Evolutionary conservation across 2,113 vertebrate genomes (phyloP), one percentile per base, ranked within the genome.

Genomic region (Hypomesus transpacificus): DNA sequence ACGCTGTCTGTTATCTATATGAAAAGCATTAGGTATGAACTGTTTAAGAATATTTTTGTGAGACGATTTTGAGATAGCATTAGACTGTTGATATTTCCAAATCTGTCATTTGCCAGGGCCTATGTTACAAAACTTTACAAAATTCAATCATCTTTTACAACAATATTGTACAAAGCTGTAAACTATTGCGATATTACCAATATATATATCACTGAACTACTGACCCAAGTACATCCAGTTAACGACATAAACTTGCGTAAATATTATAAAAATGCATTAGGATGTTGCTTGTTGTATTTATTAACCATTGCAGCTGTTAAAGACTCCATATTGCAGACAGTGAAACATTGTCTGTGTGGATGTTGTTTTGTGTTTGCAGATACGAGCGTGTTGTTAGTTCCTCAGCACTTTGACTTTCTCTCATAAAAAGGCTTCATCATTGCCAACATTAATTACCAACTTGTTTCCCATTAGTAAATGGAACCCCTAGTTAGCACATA

Each of bases 381-480:
- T 4, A 14, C 18, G 14, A 18, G 28, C 17, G 14, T 26, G 16
- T 63, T 3, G 51, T 50, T 65, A 50, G 16, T 61, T 46, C 50
- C 21, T 16, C 52, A 31, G 5, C 66, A 21, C 50, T 21, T 69
- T 66, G 20, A 71, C 64, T 58, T 64, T 20, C 64, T 58, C 61
- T 20, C 71, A 18, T 68, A 18, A 73, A 22, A 78, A 24, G 61
- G 69, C 77, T 84, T 81, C 82, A 80, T 90, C 88, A 92, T 90
- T 85, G 86, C 68, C 79, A 51, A 75, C 81, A 26, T 86, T 93
- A 87, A 89, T 89, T 84, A 85, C 84, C 85, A 80, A 79, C 86
- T 81, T 80, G 75, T 80, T 86, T 82, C 85, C 70, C 87, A 86
- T 91, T 70, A 87, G 84, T 84, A 89, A 91, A 89, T 87, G 87